Evolutionary conservation across 2,113 vertebrate species (phyloP).

Genomic region (Ginglymostoma cirratum): DNA sequence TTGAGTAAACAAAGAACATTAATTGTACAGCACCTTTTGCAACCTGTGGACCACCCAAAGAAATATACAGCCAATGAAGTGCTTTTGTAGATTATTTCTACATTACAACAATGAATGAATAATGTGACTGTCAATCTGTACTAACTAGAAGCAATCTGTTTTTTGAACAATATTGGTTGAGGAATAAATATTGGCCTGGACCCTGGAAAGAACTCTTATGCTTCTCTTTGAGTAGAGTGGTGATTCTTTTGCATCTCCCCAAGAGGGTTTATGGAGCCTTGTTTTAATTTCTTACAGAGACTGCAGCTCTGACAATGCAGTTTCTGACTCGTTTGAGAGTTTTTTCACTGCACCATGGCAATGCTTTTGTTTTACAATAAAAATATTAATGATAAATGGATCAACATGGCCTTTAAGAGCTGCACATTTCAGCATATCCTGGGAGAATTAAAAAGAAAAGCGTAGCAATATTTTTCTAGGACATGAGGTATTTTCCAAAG

Average conservation of each 20-base stretch:
- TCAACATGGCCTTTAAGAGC: background rate
- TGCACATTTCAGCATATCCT: background rate
- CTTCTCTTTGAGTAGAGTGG: background rate
- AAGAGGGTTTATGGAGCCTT: background rate
- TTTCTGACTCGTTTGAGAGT: background rate
- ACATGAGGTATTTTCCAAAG: background rate
- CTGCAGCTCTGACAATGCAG: background rate
- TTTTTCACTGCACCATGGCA: background rate
- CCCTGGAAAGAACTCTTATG: background rate
- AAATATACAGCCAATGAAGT: background rate
- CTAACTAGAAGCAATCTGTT: background rate
- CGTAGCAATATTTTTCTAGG: background rate
- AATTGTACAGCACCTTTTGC: background rate
- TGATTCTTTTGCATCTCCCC: background rate
- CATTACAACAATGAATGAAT: background rate
- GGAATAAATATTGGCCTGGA: background rate
- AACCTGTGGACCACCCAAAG: no score
- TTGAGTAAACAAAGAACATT: background rate
- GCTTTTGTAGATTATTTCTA: background rate
- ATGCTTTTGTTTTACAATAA: background rate
- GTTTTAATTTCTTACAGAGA: background rate
- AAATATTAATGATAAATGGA: background rate
- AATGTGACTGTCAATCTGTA: background rate
- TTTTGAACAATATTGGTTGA: background rate
- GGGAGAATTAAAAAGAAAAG: background rate